Evolutionary conservation across 2,113 vertebrate species (phyloP).

Genomic region (Callorhinus ursinus): DNA sequence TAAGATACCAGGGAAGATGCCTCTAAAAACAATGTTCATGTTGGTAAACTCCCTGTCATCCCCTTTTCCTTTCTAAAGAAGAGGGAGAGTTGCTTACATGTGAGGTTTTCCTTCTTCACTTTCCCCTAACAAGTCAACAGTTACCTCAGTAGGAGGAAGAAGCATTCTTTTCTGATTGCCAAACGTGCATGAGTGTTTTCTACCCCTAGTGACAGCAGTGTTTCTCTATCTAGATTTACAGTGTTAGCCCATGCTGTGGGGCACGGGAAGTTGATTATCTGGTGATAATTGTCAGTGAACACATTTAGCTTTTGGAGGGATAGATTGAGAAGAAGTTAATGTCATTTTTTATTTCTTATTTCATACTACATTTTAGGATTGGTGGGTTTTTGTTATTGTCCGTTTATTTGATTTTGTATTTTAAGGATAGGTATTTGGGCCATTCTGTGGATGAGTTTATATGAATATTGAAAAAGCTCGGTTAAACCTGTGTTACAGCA

Average conservation of each 20-base stretch:
- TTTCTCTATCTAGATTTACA: background rate
- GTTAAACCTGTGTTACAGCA: constrained; percentile 21
- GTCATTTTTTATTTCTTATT: background rate
- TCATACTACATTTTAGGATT: background rate
- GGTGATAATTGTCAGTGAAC: background rate
- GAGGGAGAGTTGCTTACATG: background rate
- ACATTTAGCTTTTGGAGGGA: background rate
- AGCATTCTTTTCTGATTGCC: background rate
- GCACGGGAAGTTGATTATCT: background rate
- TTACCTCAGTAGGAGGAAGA: background rate
- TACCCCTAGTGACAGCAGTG: background rate
- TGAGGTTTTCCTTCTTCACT: background rate
- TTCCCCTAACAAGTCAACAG: background rate
- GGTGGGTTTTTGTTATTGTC: background rate
- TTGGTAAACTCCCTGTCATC: background rate
- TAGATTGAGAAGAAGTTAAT: background rate
- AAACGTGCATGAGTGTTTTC: background rate
- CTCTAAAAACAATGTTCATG: background rate
- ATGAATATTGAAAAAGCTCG: background rate
- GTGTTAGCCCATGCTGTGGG: background rate
- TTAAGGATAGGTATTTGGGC: background rate
- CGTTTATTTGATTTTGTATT: constrained; percentile 27
- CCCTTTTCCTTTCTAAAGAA: background rate
- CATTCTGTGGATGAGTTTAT: background rate
- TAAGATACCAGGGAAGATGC: background rate